phyloP scores from a whole-genome alignment of 2,113 vertebrate genomes.

The Eulemur macaco region DNA sequence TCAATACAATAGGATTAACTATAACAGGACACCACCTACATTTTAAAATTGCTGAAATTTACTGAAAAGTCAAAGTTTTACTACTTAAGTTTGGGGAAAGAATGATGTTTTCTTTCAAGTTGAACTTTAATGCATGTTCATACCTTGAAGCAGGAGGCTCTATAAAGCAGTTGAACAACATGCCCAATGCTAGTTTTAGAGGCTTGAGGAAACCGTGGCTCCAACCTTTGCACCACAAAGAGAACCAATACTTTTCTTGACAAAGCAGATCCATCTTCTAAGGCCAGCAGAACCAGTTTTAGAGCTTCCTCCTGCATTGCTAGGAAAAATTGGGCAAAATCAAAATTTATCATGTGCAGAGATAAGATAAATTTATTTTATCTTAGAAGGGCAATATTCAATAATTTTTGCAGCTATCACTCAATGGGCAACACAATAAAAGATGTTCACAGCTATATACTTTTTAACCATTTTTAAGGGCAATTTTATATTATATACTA shows the following conservation, averaged over 20 bases:
- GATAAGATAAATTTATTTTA: not conserved
- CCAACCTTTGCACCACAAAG: constrained; percentile 98
- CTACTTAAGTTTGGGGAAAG: not conserved
- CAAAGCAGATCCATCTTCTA: constrained; percentile 97
- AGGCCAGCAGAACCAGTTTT: constrained; percentile 95
- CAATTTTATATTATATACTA: not conserved
- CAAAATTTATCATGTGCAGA: not conserved
- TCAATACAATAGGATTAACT: constrained; percentile 8
- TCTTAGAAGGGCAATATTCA: not conserved
- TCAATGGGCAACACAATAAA: not conserved
- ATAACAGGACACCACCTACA: not conserved
- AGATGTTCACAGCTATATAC: not conserved
- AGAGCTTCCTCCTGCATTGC: constrained; percentile 99
- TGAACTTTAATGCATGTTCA: not conserved
- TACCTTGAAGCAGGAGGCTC: constrained; percentile 99
- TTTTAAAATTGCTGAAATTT: constrained; percentile 8
- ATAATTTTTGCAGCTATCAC: constrained; percentile 10
- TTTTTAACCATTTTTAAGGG: not conserved
- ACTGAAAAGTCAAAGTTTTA: constrained; percentile 15
- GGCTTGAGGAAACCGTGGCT: constrained; percentile 97
- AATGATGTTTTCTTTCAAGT: not conserved
- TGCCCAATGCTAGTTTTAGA: constrained; percentile 99
- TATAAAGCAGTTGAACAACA: constrained; percentile 98
- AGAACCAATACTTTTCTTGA: constrained; percentile 98
- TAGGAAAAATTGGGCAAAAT: constrained; percentile 74